Evolutionary conservation across 2,797 vertebrate genomes (phyloP).

Genomic region (Columba guinea): DNA sequence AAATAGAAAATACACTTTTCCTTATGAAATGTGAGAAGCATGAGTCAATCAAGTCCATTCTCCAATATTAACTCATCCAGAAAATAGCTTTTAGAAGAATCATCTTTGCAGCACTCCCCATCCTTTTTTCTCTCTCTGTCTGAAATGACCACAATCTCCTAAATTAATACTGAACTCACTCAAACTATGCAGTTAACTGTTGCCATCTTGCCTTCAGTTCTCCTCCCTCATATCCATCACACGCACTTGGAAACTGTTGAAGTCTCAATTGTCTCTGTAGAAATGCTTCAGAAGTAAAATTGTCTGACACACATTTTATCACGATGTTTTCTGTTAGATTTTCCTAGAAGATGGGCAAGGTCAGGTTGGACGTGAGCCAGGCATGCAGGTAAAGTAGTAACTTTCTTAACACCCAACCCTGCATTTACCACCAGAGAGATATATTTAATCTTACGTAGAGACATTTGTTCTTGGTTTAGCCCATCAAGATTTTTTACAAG

Average conservation of each 20-base stretch:
- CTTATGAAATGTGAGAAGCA: neutral
- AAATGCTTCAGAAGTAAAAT: neutral
- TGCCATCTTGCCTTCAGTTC: neutral
- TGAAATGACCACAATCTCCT: conserved; percentile 31
- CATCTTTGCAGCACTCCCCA: neutral
- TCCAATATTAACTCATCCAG: neutral
- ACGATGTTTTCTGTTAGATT: neutral
- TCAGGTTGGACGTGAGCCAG: neutral
- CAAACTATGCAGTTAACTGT: conserved; percentile 41
- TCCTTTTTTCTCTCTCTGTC: neutral
- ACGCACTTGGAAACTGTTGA: neutral
- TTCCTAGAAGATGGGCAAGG: neutral
- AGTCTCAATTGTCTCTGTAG: neutral
- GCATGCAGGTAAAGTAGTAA: neutral
- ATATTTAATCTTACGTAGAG: neutral
- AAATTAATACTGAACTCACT: conserved; percentile 30
- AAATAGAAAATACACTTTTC: conserved; percentile 8
- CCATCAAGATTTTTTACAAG: neutral
- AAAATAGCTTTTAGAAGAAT: conserved; percentile 39
- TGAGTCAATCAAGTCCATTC: neutral
- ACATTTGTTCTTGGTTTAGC: neutral
- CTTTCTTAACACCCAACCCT: neutral
- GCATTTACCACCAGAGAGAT: neutral
- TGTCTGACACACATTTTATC: neutral
- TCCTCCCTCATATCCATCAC: neutral